Percentiles rank a stretch among this genome's conserved stretches.
Conservation (phyloP, 92 coral and sea anemone species). For the Paramuricea clavata region DNA sequence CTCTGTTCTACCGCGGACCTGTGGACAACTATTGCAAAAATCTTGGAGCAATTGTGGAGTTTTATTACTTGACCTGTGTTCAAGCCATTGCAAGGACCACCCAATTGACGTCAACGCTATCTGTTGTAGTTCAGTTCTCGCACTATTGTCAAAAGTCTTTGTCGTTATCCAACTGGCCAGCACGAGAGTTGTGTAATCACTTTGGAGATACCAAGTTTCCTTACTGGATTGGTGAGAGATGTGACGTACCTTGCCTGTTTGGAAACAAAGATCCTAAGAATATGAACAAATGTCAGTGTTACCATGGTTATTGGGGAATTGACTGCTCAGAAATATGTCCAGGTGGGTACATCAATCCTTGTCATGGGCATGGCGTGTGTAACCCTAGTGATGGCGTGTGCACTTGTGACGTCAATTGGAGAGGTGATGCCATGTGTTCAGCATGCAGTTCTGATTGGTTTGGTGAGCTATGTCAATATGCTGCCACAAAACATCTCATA, state of each 20-base stretch:
- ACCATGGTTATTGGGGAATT: constrained; percentile 86
- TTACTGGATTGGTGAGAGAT: constrained; percentile 88
- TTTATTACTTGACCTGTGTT: constrained; percentile 83
- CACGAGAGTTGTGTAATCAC: constrained; percentile 82
- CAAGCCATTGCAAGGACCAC: constrained; percentile 78
- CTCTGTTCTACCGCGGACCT: constrained; percentile 73
- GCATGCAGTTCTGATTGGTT: constrained; percentile 89
- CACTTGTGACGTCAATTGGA: constrained; percentile 87
- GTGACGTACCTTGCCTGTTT: constrained; percentile 86
- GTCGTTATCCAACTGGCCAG: constrained; percentile 85
- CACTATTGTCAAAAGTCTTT: constrained; percentile 90
- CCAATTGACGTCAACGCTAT: constrained; percentile 69
- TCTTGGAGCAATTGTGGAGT: constrained; percentile 80
- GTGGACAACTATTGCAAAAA: constrained; percentile 64
- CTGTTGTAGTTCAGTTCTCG: constrained; percentile 83
- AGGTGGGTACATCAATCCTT: constrained; percentile 66
- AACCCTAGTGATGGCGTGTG: constrained; percentile 73
- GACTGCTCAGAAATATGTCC: constrained; percentile 84
- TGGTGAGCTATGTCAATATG: constrained; percentile 85
- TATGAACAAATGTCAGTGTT: constrained; percentile 79
- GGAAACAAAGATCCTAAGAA: constrained; percentile 74
- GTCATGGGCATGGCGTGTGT: constrained; percentile 62
- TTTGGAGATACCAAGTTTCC: constrained; percentile 85
- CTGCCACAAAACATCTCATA: constrained; percentile 46
- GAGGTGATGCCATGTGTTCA: constrained; percentile 79